Base-by-base conservation (phyloP, 2,113 vertebrate genomes). In the Cygnus atratus region DNA sequence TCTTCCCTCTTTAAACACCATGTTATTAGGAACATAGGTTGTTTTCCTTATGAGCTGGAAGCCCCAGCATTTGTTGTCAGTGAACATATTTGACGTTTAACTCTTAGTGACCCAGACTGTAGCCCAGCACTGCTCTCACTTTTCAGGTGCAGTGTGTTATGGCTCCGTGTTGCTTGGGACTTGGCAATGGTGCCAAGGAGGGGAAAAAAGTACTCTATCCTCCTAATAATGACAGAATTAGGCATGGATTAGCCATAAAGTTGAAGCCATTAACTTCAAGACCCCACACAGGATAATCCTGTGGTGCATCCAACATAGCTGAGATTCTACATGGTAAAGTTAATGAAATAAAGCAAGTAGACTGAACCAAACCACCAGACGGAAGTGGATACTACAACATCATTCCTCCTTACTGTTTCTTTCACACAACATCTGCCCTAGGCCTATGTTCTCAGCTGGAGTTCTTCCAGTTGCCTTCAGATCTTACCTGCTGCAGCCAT, bases 181-280 rank as follows among this genome's bases (percentile, higher is more conserved):
- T 35, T 21, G 18, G 54, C 10, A n/a, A n/a, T 0, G 10, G 12
- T 35, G 24, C n/a, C 2, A 1, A 16, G 31, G 29, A 26, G 35
- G 25, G 24, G 12, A 52, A 25, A 65, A 50, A 18, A 71, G 37
- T 21, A 48, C 20, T 25, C 13, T 13, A 21, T 18, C 39, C 33
- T 39, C 65, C 35, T 7, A 22, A 33, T 25, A 41, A 28, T 11
- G 17, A 41, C 15, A 62, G 37, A 37, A 83, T 35, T 31, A 31
- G 39, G 58, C 35, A 19, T 71, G 41, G n/a, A 57, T 77, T 37
- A 77, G 28, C 10, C n/a, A 48, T 11, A 3, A 35, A 54, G 28
- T 11, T 68, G 54, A 74, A 37, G 33, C 55, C n/a, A 33, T 68
- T 61, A 67, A 44, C 43, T 43, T 58, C 43, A 54, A 39, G 44